Evolutionary conservation across 2,888 invertebrate genomes (phyloP).

Genomic region (Theretra japonica): DNA sequence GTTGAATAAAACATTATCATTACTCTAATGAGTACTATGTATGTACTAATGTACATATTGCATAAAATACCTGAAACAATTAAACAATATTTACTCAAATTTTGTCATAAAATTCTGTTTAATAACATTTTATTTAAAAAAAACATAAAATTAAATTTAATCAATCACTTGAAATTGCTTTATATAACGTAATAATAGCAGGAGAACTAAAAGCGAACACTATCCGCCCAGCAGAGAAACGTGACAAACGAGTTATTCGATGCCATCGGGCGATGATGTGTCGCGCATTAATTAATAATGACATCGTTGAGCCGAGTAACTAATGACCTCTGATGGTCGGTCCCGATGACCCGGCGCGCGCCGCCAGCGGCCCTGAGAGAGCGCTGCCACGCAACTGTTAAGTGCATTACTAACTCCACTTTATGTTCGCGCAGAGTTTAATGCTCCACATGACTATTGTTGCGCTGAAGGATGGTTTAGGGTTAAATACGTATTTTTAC

Average conservation of each 20-base stretch:
- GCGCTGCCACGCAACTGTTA: background rate
- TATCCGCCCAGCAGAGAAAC: background rate
- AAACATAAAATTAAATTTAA: no score
- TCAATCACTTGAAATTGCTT: no score
- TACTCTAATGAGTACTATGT: no score
- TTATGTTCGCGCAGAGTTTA: background rate
- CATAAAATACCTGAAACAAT: no score
- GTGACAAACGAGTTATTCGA: slow-evolving; percentile 42
- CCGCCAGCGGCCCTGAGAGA: slow-evolving; percentile 9
- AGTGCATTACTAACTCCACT: slow-evolving; percentile 9
- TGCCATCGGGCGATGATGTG: slow-evolving; percentile 39
- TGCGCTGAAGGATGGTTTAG: no score
- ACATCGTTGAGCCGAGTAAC: slow-evolving; percentile 45
- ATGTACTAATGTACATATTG: no score
- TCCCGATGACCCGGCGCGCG: slow-evolving; percentile 23
- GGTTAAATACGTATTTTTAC: no score
- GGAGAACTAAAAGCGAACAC: background rate
- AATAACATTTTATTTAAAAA: no score
- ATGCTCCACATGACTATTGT: no score
- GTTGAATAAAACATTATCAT: no score
- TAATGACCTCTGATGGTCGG: slow-evolving; percentile 47
- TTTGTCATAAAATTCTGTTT: no score
- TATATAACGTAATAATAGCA: background rate
- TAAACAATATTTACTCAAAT: no score
- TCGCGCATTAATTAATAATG: slow-evolving; percentile 46